Evolutionary conservation across 2,888 invertebrate genomes (phyloP).

Genomic region (Eupithecia vulgata): DNA sequence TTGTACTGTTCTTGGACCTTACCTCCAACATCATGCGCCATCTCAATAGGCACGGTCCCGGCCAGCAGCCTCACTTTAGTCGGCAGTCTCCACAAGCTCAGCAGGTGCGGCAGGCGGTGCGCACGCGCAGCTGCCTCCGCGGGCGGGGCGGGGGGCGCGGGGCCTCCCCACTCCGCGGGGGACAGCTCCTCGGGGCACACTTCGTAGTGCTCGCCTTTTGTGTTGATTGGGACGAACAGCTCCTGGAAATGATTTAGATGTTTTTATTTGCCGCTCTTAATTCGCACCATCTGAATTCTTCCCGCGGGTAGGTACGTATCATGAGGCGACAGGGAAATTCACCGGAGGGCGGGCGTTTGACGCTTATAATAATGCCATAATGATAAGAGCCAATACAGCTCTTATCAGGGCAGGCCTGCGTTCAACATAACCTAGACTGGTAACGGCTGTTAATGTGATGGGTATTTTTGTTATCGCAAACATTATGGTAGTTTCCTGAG

Average conservation of each 20-base stretch:
- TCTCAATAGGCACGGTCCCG: slow-evolving; percentile 84
- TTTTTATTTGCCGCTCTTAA: too few relatives aligned
- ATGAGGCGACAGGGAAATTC: too few relatives aligned
- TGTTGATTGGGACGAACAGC: slow-evolving; percentile 89
- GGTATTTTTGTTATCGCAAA: too few relatives aligned
- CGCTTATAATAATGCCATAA: too few relatives aligned
- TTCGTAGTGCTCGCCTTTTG: slow-evolving; percentile 90
- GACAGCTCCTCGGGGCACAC: slow-evolving; percentile 82
- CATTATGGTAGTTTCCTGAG: too few relatives aligned
- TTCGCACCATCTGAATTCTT: too few relatives aligned
- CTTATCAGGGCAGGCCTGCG: too few relatives aligned
- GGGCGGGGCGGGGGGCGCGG: slow-evolving; percentile 69
- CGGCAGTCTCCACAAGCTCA: slow-evolving; percentile 84
- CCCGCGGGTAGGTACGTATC: too few relatives aligned
- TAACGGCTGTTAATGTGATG: too few relatives aligned
- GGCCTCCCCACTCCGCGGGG: slow-evolving; percentile 81
- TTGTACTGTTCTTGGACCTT: slow-evolving; percentile 10
- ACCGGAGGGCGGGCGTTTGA: too few relatives aligned
- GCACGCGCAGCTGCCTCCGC: slow-evolving; percentile 83
- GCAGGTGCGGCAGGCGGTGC: slow-evolving; percentile 80
- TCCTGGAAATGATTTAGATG: slow-evolving; percentile 74
- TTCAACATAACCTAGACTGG: too few relatives aligned
- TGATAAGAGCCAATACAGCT: too few relatives aligned
- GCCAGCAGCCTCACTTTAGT: slow-evolving; percentile 84
- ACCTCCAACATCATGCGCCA: slow-evolving; percentile 87